These are phyloP conservation scores for Zelleria hepariella DNA, from an alignment of 2,888 invertebrate species.

Conservation along the genomic window DNA sequence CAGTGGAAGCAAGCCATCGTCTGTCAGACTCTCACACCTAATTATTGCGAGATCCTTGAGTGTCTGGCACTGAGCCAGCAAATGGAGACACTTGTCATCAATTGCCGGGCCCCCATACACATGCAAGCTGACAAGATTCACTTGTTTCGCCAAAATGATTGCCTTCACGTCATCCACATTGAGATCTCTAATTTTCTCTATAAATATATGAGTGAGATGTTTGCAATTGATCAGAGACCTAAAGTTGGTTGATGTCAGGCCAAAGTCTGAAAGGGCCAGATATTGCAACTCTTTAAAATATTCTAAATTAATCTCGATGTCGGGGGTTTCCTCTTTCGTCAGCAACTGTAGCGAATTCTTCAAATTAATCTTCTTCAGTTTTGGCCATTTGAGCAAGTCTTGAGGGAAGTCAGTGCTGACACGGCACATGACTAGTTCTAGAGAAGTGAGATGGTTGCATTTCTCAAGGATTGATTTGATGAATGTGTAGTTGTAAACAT, in stretches of 20 bases:
- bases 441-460: slow-evolving; percentile 42
- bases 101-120: slow-evolving; percentile 51
- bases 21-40: slow-evolving; percentile 53
- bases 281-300: slow-evolving; percentile 41
- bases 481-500: slow-evolving; percentile 43
- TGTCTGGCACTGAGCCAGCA: slow-evolving; percentile 42
- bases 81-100: slow-evolving; percentile 41
- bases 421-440: slow-evolving; percentile 59
- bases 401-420: slow-evolving; percentile 43
- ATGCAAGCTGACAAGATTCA: slow-evolving; percentile 40
- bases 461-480: slow-evolving; percentile 39
- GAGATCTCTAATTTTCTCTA: slow-evolving; percentile 55
- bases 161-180: slow-evolving; percentile 37
- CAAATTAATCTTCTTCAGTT: slow-evolving; percentile 45
- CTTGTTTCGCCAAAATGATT: slow-evolving; percentile 40
- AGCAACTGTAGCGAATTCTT: slow-evolving; percentile 47
- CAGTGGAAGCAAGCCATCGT: slow-evolving; percentile 40
- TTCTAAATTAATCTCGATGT: slow-evolving; percentile 41
- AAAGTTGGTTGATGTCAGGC: slow-evolving; percentile 43
- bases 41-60: slow-evolving; percentile 52
- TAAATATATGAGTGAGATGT: slow-evolving; percentile 45
- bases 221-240: slow-evolving; percentile 40
- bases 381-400: slow-evolving; percentile 41
- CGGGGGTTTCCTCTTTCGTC: slow-evolving; percentile 18
- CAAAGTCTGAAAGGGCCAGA: slow-evolving; percentile 54